Base-by-base conservation (phyloP, 2,113 vertebrate species). In the Atherinomorus stipes region DNA sequence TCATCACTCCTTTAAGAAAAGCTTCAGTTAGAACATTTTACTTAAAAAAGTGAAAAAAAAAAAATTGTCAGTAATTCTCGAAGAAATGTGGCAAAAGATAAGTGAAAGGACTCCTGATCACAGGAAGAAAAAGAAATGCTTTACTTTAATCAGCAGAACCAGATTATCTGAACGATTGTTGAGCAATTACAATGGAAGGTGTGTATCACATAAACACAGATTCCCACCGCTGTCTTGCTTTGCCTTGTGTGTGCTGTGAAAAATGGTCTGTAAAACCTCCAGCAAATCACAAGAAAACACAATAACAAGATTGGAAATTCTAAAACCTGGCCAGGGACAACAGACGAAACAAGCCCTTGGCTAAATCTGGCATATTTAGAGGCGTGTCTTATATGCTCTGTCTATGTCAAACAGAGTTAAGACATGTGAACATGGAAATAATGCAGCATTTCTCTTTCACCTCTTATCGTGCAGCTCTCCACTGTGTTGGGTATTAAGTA, bases 401-500 rank as follows among this genome's bases (percentile, higher is more conserved):
- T n/a, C n/a, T 11, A 38, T 38, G 37, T n/a, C 28, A 49, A 65
- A 47, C 9, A 38, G 56, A 64, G 10, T 9, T 62, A 60, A 58
- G 47, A 73, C 34, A 63, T 50, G 9, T 63, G 19, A 57, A 64
- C 22, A 51, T 67, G 15, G 38, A 71, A 45, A 68, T 2, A 53
- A 15, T 5, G 56, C 15, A 12, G 11, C 28, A 70, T 22, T 44
- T 28, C n/a, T 45, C 38, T 44, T 66, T 12, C 50, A 19, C 22
- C 28, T 62, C 51, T 50, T 34, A 42, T 42, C 31, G n/a, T 18
- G 23, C 54, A 49, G 12, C 45, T 64, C 23, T 61, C 62, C 69
- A 71, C 25, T 1, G 19, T 60, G 54, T 23, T 60, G 37, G 50
- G 58, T 65, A 72, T 77, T 10, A 73, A 71, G 25, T 47, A 65